Base-by-base conservation (phyloP, 2,113 vertebrate species). In the Pagrus major region DNA sequence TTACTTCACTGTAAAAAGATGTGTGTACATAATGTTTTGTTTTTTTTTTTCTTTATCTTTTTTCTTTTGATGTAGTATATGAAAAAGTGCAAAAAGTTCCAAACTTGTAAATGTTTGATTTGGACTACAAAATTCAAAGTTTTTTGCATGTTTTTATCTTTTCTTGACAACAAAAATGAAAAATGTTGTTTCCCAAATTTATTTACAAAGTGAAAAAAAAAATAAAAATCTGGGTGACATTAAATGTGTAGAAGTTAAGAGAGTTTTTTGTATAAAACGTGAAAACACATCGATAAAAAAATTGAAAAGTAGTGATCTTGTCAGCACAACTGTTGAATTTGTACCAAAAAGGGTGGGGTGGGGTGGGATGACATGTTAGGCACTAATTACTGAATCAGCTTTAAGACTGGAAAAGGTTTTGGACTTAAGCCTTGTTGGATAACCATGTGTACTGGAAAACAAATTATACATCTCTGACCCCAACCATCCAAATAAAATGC, bases 81-180 rank as follows among this genome's bases (percentile, higher is more conserved):
- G 94, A 96, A 95, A 93, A 96, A 97, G 96, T 96, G 94, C 95
- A 95, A 96, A 96, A 95, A 93, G 96, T 97, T 97, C 96, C 93
- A 94, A 97, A 97, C 96, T 96, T 91, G 96, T 98, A 97, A 97
- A 97, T 98, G 97, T 98, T 95, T 97, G 95, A 97, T 97, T 98
- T 98, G 97, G 96, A 96, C 95, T 94, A 96, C 95, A 95, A 95
- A 35, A 96, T 97, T 96, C 94, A 96, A n/a, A 96, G 79, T 88
- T 90, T 97, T 98, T 99, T 99, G 98, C 98, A 99, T 99, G 98
- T 99, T 98, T 98, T 96, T 98, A 98, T 97, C 96, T 97, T 98
- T 94, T 97, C 93, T 94, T 97, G 81, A 92, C 76, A 60, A 93
- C 84, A 88, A 80, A 91, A 85, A 81, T 95, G 94, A 93, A 95